A percentile compares a stretch with the other conserved stretches of the same genome.
Conservation (phyloP, 2,113 vertebrate genomes). For the Donacobius atricapilla region DNA sequence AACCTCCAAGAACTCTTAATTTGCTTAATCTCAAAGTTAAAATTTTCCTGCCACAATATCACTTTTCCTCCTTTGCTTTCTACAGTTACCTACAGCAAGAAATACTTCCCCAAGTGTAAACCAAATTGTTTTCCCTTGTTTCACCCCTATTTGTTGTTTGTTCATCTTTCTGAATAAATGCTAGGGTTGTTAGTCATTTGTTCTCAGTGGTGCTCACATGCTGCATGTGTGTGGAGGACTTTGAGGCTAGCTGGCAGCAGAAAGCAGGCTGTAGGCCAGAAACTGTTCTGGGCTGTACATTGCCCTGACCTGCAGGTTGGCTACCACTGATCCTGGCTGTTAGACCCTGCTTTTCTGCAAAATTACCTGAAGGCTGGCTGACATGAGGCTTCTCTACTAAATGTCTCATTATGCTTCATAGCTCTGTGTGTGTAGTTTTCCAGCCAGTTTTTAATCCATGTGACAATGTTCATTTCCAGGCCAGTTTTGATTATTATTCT, state of each 20-base stretch:
- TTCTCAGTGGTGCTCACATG: not conserved
- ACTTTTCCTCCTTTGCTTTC: not conserved
- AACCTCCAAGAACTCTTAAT: not conserved
- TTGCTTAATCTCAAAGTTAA: not conserved
- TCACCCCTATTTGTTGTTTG: not conserved
- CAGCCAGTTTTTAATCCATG: conserved; percentile 5
- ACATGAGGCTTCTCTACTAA: not conserved
- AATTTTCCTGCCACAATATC: not conserved
- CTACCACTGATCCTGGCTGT: not conserved
- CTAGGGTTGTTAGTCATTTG: conserved; percentile 18
- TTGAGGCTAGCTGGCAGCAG: not conserved
- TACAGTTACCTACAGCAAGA: not conserved
- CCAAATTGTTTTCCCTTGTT: not conserved
- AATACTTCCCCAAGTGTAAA: not conserved
- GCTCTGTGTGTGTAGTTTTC: conserved; percentile 24
- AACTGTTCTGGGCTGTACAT: not conserved
- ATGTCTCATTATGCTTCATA: not conserved
- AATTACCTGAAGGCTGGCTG: not conserved
- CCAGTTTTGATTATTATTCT: conserved; percentile 55
- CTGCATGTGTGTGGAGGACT: not conserved
- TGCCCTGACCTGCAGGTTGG: not conserved
- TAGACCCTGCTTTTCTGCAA: not conserved
- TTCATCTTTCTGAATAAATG: not conserved
- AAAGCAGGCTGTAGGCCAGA: not conserved
- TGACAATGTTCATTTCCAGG: conserved; percentile 32